Base-by-base conservation (phyloP, 2,113 vertebrate species). In the Nibea coibor region DNA sequence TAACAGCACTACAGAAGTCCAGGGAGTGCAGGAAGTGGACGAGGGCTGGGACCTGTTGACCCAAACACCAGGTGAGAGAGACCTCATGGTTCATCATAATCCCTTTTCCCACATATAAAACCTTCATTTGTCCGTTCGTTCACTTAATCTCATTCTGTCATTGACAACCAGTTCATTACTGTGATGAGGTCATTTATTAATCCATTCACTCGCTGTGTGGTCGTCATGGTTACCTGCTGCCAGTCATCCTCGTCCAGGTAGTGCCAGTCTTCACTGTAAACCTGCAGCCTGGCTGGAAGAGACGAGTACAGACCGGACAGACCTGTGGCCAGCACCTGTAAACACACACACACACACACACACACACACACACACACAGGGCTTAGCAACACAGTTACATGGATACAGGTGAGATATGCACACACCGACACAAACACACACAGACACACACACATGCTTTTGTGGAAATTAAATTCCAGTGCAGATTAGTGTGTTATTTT, bases 21-120 rank as follows among this genome's bases (percentile, higher is more conserved):
- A 99, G 94, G 0, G 97, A 99, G 93, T 99, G 97, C 94, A 99
- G 95, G 92, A 99, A 97, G 79, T 99, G 96, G 54, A 97, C 96
- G 0, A 99, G 96, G 11, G 96, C 85, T 0, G 98, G 97, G 39
- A 98, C 95, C 92, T 94, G 89, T 39, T 2, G 22, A 73, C 2
- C 17, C 20, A 69, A 81, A 84, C 31, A 63, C 47, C 24, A 48
- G 53, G 64, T n/a, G 12, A 59, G 10, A 12, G 20, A 14, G 5
- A 45, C 11, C 15, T 35, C 24, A 66, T 66, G 7, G 1, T 2
- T 28, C 24, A 26, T 26, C 24, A 9, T 39, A n/a, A 53, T 53
- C 51, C n/a, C 22, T 24, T 56, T 22, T 22, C 5, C n/a, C 53
- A 2, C 54, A 26, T 12, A 56, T 5, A 57, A 24, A 24, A 26